Percentiles rank a stretch among this genome's conserved stretches.
These are phyloP conservation scores for Rhinolophus sinicus DNA, from an alignment of 2,113 vertebrate genomes.

Conservation along the genomic window DNA sequence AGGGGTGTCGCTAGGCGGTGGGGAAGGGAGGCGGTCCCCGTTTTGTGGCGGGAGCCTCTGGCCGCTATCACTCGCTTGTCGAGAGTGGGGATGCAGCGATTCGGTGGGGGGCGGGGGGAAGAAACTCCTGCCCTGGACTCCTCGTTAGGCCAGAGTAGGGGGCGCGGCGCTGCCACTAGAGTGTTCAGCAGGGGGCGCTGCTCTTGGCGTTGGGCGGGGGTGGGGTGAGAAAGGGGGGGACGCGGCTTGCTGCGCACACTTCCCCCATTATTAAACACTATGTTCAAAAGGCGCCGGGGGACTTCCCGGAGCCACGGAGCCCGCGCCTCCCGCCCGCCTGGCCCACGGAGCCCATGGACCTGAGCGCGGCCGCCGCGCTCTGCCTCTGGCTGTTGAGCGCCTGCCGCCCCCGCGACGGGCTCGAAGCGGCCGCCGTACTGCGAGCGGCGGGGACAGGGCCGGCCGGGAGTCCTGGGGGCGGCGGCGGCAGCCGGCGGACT, in stretches of 20 bases:
- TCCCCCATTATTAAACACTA: conserved; percentile 86
- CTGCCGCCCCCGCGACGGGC: conserved; percentile 79
- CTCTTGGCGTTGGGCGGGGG: conserved; percentile 50
- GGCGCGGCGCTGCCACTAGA: background rate
- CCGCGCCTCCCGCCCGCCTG: conserved; percentile 66
- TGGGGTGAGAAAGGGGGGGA: conserved; percentile 47
- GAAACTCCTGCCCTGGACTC: background rate
- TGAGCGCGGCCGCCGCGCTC: conserved; percentile 84
- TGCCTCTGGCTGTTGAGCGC: conserved; percentile 85
- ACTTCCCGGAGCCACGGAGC: conserved; percentile 82
- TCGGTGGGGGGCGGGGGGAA: background rate
- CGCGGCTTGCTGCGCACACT: conserved; percentile 71
- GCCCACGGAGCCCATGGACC: conserved; percentile 84
- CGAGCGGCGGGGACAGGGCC: conserved; percentile 80
- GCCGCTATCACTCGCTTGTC: background rate
- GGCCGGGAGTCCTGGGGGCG: conserved; percentile 69
- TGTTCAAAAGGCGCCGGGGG: conserved; percentile 87
- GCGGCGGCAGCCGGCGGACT: conserved; percentile 70
- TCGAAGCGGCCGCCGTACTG: conserved; percentile 77
- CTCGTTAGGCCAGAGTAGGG: background rate
- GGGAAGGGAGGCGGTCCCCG: background rate
- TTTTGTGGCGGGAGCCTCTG: background rate
- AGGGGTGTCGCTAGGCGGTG: background rate
- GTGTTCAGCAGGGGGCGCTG: conserved; percentile 74
- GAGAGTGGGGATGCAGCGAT: background rate